Evolutionary conservation across 2,888 invertebrate genomes (phyloP).

Genomic region (Euplexia lucipara): DNA sequence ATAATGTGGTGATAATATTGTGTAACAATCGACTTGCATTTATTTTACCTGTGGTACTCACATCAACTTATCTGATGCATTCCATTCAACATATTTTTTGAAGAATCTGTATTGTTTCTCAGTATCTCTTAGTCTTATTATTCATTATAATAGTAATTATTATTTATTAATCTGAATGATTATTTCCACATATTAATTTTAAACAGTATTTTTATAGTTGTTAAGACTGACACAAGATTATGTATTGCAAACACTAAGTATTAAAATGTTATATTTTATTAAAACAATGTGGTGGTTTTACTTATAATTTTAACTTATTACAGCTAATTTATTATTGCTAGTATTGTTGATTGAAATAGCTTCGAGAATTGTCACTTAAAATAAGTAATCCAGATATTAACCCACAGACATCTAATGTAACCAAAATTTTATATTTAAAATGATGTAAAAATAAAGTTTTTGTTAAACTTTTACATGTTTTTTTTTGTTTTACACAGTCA

Average conservation of each 20-base stretch:
- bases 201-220: slow-evolving; percentile 88
- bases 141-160: slow-evolving; percentile 59
- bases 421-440: slow-evolving; percentile 85
- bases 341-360: slow-evolving; percentile 75
- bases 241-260: slow-evolving; percentile 86
- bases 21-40: slow-evolving; percentile 71
- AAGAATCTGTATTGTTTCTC: slow-evolving; percentile 77
- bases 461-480: slow-evolving; percentile 76
- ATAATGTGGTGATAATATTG: slow-evolving; percentile 55
- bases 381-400: slow-evolving; percentile 81
- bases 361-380: slow-evolving; percentile 78
- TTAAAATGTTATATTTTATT: slow-evolving; percentile 82
- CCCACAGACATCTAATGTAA: slow-evolving; percentile 85
- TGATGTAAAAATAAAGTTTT: slow-evolving; percentile 84
- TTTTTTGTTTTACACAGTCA: slow-evolving; percentile 58
- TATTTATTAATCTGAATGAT: slow-evolving; percentile 68
- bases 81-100: slow-evolving; percentile 77
- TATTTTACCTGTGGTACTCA: slow-evolving; percentile 68
- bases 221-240: slow-evolving; percentile 89
- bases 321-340: slow-evolving; percentile 76
- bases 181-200: slow-evolving; percentile 78
- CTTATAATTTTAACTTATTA: slow-evolving; percentile 80
- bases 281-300: slow-evolving; percentile 82
- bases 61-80: slow-evolving; percentile 75
- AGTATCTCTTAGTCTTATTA: slow-evolving; percentile 73